phyloP scores from a whole-genome alignment of 1,140 invertebrate species.

The Drosophila triauraria region DNA sequence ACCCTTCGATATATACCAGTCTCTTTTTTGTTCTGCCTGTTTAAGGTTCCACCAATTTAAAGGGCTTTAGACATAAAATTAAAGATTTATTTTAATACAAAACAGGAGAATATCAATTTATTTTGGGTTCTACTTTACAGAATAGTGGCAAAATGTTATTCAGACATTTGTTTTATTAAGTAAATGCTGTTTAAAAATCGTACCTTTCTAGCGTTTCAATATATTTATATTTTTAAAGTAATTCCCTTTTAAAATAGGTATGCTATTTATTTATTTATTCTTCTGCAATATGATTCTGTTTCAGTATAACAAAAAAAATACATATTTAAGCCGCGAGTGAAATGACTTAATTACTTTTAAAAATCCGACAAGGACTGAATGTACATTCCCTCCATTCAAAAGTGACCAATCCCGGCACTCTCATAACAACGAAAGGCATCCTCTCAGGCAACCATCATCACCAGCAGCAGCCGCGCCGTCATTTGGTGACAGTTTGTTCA shows the following conservation, averaged over 20 bases:
- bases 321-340: background rate
- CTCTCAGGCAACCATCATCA: slow-evolving; percentile 37
- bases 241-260: too few relatives aligned
- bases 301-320: background rate
- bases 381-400: slow-evolving; percentile 31
- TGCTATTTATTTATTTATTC: background rate
- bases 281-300: background rate
- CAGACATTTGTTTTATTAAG: too few relatives aligned
- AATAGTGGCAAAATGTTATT: too few relatives aligned
- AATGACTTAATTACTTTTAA: slow-evolving; percentile 57
- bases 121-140: too few relatives aligned
- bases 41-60: slow-evolving; percentile 19
- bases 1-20: slow-evolving; percentile 39
- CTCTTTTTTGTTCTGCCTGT: slow-evolving; percentile 6
- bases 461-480: slow-evolving; percentile 26
- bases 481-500: slow-evolving; percentile 56
- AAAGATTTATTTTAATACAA: background rate
- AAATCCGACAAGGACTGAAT: slow-evolving; percentile 53
- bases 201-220: too few relatives aligned
- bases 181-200: too few relatives aligned
- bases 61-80: background rate
- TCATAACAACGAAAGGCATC: slow-evolving; percentile 36
- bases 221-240: too few relatives aligned
- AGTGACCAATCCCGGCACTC: slow-evolving; percentile 28
- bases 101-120: too few relatives aligned